Conservation (phyloP, 1,140 invertebrate genomes). For the Panonychus citri region DNA sequence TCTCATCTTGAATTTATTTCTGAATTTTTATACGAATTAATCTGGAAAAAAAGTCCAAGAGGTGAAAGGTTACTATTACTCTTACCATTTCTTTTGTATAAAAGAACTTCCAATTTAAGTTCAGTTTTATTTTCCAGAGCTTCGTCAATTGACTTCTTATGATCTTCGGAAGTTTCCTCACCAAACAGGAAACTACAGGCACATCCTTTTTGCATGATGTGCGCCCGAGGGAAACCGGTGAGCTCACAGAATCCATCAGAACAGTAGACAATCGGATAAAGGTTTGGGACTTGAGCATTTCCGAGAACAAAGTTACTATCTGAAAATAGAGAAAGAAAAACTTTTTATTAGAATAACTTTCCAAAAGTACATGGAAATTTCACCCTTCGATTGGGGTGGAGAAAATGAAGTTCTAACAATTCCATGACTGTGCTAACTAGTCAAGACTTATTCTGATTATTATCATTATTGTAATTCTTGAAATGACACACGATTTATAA, state of each 20-base stretch:
- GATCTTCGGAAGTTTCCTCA: constrained; percentile 61
- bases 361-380: no score
- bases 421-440: no score
- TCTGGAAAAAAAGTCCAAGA: no score
- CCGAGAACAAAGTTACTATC: constrained; percentile 95
- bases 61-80: constrained; percentile 1
- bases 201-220: constrained; percentile 90
- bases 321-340: constrained; percentile 23
- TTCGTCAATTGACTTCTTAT: constrained; percentile 64
- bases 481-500: no score
- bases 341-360: no score
- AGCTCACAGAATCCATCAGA: constrained; percentile 93
- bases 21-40: no score
- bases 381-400: no score
- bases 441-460: no score
- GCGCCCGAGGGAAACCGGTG: constrained; percentile 71
- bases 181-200: constrained; percentile 89
- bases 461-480: no score
- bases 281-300: constrained; percentile 64
- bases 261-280: constrained; percentile 88
- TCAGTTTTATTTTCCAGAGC: constrained; percentile 68
- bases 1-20: no score
- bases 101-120: constrained; percentile 73
- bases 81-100: constrained; percentile 84
- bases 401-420: no score